Evolutionary conservation across 2,113 vertebrate genomes (phyloP).

Genomic region (Arenaria interpres): DNA sequence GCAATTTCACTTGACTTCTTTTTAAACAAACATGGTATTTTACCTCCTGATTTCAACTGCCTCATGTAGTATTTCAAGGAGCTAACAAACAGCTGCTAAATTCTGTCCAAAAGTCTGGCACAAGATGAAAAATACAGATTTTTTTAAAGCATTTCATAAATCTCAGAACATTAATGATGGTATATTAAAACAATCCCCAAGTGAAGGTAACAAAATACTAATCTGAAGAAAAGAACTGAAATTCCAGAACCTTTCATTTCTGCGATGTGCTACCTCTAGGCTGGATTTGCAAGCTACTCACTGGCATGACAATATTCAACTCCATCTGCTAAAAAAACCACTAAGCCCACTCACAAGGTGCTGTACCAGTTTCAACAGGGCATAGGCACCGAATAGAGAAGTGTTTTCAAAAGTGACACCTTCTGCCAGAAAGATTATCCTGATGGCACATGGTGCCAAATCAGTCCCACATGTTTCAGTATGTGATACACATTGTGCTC

Average conservation of each 20-base stretch:
- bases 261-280: background rate
- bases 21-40: background rate
- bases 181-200: background rate
- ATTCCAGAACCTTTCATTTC: background rate
- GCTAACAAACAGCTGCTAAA: background rate
- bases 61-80: background rate
- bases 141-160: background rate
- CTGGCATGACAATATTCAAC: background rate
- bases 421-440: background rate
- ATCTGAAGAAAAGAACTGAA: background rate
- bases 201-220: background rate
- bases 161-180: background rate
- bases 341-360: constrained; percentile 23
- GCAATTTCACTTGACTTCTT: background rate
- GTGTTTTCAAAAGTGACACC: background rate
- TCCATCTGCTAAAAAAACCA: constrained; percentile 32
- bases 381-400: constrained; percentile 24
- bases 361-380: constrained; percentile 3
- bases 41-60: background rate
- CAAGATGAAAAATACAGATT: background rate
- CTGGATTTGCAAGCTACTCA: background rate
- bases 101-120: background rate
- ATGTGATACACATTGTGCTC: background rate
- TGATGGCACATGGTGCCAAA: background rate
- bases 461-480: background rate